Conservation (phyloP, 2,888 invertebrate species). For the Camptogramma bilineatum region DNA sequence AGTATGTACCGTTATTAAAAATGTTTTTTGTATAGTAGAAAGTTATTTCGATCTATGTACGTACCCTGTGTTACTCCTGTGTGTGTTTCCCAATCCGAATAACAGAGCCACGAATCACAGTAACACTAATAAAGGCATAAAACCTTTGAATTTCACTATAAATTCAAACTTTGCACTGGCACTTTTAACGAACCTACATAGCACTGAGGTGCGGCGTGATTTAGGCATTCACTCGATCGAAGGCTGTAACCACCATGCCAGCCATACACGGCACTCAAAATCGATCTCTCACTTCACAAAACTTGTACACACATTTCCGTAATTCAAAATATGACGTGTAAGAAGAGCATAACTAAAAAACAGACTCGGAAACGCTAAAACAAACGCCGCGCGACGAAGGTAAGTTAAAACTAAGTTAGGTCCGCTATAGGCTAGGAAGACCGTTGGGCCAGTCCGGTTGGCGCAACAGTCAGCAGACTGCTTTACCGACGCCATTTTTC, state of each 20-base stretch:
- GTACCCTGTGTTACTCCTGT: constrained; percentile 74
- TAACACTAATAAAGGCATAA: constrained; percentile 61
- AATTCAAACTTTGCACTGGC: constrained; percentile 80
- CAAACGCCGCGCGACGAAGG: constrained; percentile 73
- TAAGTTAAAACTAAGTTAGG: constrained; percentile 82
- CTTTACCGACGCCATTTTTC: constrained; percentile 70
- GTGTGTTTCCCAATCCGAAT: constrained; percentile 71
- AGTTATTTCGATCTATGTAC: constrained; percentile 50
- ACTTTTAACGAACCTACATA: constrained; percentile 79
- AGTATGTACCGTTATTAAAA: constrained; percentile 45
- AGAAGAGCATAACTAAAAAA: constrained; percentile 71
- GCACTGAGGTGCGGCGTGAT: constrained; percentile 77
- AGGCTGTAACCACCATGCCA: constrained; percentile 63
- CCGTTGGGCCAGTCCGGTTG: constrained; percentile 85
- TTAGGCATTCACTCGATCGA: constrained; percentile 75
- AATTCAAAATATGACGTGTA: constrained; percentile 67
- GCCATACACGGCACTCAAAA: constrained; percentile 54
- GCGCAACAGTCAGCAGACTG: constrained; percentile 70
- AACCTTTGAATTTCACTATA: constrained; percentile 69
- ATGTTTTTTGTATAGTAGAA: constrained; percentile 44
- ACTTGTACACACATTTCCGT: constrained; percentile 59
- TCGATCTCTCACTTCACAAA: constrained; percentile 58
- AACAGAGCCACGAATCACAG: constrained; percentile 64
- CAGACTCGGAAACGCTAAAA: constrained; percentile 66
- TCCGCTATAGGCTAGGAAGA: constrained; percentile 78